Percentiles rank a stretch among this genome's conserved stretches.
Evolutionary conservation across 2,797 vertebrate genomes (phyloP).

Genomic region (Erpetoichthys calabaricus): DNA sequence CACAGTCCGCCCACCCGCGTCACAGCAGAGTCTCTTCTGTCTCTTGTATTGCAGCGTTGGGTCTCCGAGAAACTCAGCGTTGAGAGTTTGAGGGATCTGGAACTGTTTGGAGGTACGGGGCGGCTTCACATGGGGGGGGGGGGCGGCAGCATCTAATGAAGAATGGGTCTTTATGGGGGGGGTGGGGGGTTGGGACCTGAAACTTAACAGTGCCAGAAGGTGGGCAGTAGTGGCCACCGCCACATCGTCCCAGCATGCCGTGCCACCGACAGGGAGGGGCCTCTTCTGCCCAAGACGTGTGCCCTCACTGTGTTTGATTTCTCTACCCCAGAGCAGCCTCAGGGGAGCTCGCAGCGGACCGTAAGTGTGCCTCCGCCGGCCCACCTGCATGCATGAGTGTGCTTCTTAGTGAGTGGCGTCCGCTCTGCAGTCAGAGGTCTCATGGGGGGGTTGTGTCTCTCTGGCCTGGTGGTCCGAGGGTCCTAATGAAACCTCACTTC

Average conservation of each 20-base stretch:
- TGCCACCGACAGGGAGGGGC: no score
- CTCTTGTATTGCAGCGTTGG: conserved; percentile 72
- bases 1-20: neutral
- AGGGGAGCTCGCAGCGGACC: conserved; percentile 90
- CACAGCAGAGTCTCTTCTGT: neutral
- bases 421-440: neutral
- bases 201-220: no score
- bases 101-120: conserved; percentile 89
- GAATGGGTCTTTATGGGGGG: no score
- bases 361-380: conserved; percentile 63
- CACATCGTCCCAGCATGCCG: no score
- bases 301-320: conserved; percentile 43
- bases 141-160: no score
- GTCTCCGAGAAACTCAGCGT: conserved; percentile 96
- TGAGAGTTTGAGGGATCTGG: conserved; percentile 94
- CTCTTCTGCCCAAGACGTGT: neutral
- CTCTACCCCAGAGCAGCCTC: conserved; percentile 94
- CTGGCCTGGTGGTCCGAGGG: no score
- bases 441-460: neutral
- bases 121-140: conserved; percentile 11
- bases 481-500: no score
- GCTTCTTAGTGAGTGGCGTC: conserved; percentile 20
- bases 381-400: conserved; percentile 13
- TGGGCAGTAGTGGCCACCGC: no score
- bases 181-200: no score